phyloP scores from a whole-genome alignment of 37 sponge, comb jelly and placozoan species.

The Chondrosia reniformis region DNA sequence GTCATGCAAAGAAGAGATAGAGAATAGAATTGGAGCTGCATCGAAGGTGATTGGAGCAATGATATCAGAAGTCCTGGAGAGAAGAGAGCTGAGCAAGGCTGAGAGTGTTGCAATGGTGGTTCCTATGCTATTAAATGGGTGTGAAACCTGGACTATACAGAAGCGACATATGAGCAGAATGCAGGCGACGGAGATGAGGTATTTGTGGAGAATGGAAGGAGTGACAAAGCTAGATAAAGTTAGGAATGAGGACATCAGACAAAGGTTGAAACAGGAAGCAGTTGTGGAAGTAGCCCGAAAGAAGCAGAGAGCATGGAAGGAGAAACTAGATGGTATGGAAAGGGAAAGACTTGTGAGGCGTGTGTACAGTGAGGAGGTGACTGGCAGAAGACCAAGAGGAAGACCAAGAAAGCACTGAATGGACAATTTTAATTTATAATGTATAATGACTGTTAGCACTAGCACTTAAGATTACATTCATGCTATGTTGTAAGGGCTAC shows the following conservation, averaged over 20 bases:
- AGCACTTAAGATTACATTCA: too few relatives aligned
- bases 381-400: too few relatives aligned
- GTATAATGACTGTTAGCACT: too few relatives aligned
- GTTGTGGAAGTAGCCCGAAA: not conserved
- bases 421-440: not conserved
- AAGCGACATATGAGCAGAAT: constrained; percentile 1
- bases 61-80: not conserved
- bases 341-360: too few relatives aligned
- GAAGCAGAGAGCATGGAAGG: not conserved
- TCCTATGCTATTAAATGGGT: not conserved
- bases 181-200: constrained; percentile 1
- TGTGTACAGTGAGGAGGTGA: too few relatives aligned
- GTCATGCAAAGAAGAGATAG: not conserved
- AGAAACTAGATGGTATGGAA: not conserved
- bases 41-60: not conserved
- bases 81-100: too few relatives aligned
- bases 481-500: too few relatives aligned
- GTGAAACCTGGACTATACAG: not conserved
- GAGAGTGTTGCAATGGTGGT: too few relatives aligned
- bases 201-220: not conserved
- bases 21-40: not conserved
- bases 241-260: constrained; percentile 2
- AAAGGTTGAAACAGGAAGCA: not conserved
- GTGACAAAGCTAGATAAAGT: too few relatives aligned
- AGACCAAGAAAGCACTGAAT: not conserved